phyloP scores from a whole-genome alignment of 1,140 invertebrate species.

The Calosoma granatense region DNA sequence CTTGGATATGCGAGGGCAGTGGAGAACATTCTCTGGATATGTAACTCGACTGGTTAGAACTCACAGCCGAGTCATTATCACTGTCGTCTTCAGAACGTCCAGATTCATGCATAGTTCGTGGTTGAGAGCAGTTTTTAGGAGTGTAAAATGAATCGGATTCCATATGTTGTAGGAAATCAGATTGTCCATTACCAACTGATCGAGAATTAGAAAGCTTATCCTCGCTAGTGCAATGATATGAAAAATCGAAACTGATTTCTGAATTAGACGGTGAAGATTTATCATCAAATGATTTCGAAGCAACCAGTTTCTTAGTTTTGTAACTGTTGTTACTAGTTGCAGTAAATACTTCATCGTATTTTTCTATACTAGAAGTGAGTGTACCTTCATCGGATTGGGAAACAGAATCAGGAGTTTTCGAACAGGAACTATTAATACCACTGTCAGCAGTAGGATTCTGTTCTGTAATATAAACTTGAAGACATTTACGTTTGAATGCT shows the following conservation, averaged over 20 bases:
- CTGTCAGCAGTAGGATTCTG: too few species aligned
- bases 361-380: not conserved
- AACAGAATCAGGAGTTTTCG: not conserved
- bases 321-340: not conserved
- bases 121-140: slow-evolving; percentile 11
- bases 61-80: slow-evolving; percentile 78
- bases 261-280: slow-evolving; percentile 46
- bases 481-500: slow-evolving; percentile 66
- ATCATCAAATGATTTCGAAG: slow-evolving; percentile 48
- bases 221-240: not conserved
- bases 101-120: slow-evolving; percentile 8
- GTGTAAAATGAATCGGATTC: too few species aligned
- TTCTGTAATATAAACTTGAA: slow-evolving; percentile 46
- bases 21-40: slow-evolving; percentile 60
- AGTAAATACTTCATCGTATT: not conserved
- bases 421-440: too few species aligned
- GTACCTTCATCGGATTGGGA: not conserved
- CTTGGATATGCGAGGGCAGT: slow-evolving; percentile 36
- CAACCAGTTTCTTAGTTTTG: slow-evolving; percentile 19
- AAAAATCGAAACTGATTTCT: slow-evolving; percentile 40
- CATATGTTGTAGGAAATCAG: too few species aligned
- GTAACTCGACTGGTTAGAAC: slow-evolving; percentile 60
- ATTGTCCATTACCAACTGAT: not conserved
- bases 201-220: not conserved
- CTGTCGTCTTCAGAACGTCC: slow-evolving; percentile 52